phyloP scores from a whole-genome alignment of 2,797 vertebrate species.

The Scolopax bukidnonensis region DNA sequence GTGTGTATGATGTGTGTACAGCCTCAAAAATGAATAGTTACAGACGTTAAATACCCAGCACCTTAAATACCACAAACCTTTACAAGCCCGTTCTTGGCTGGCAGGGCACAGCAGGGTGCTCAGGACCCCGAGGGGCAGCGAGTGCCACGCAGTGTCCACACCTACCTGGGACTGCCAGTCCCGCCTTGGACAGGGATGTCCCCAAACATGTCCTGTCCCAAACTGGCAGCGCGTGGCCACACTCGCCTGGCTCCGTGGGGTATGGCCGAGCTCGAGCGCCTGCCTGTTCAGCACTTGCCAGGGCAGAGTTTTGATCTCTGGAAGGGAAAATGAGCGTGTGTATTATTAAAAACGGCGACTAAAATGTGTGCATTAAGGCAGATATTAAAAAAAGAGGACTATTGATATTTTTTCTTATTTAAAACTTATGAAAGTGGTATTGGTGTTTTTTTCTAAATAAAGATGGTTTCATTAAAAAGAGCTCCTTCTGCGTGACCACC shows the following conservation, averaged over 20 bases:
- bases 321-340: background rate
- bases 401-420: background rate
- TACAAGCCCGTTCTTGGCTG: background rate
- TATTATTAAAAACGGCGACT: background rate
- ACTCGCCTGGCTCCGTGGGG: rapidly evolving
- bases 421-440: background rate
- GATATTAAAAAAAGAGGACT: background rate
- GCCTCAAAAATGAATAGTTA: background rate
- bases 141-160: rapidly evolving
- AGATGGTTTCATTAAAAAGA: background rate
- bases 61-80: background rate
- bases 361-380: background rate
- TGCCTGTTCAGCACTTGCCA: background rate
- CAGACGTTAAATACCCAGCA: background rate
- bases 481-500: background rate
- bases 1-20: background rate
- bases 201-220: background rate
- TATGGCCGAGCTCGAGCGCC: rapidly evolving
- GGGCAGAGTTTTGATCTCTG: background rate
- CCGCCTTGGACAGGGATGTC: rapidly evolving
- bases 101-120: rapidly evolving
- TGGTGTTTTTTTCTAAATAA: background rate
- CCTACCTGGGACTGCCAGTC: rapidly evolving
- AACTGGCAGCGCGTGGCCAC: background rate
- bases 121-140: rapidly evolving